Percentiles rank a stretch among this genome's conserved stretches.
These are phyloP conservation scores for Nycteola revayana DNA, from an alignment of 2,888 invertebrate species.

Conservation along the genomic window DNA sequence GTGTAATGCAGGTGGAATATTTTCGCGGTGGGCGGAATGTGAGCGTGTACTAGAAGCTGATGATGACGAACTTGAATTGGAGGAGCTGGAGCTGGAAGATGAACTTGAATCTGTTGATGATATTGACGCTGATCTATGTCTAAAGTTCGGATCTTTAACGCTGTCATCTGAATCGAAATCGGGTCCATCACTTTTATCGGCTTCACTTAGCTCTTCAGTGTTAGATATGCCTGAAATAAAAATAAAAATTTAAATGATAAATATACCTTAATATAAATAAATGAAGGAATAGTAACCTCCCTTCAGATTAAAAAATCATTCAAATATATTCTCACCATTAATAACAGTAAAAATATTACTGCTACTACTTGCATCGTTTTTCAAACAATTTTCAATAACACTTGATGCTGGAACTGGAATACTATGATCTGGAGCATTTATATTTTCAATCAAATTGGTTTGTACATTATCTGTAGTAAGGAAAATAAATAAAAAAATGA, in stretches of 20 bases:
- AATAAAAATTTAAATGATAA: constrained; percentile 2
- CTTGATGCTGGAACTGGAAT: too few species aligned
- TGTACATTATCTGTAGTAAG: too few species aligned
- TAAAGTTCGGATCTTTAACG: too few species aligned
- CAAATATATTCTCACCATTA: constrained; percentile 1
- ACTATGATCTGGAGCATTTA: too few species aligned
- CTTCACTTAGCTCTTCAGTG: constrained; percentile 9
- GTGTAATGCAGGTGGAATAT: constrained; percentile 14
- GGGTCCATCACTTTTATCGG: constrained; percentile 9
- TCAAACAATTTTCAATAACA: too few species aligned
- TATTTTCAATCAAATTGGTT: too few species aligned
- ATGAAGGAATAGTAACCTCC: too few species aligned
- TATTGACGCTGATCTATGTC: too few species aligned
- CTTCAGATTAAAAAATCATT: constrained; percentile 1
- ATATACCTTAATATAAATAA: neutral
- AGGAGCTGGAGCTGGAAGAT: constrained; percentile 5
- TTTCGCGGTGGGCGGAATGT: constrained; percentile 9
- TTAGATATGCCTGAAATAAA: constrained; percentile 5
- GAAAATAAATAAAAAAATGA: too few species aligned
- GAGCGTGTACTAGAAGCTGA: constrained; percentile 11
- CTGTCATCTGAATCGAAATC: constrained; percentile 15
- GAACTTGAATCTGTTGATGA: too few species aligned
- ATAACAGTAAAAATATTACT: constrained; percentile 1
- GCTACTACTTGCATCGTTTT: too few species aligned
- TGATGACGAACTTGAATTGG: too few species aligned